These are phyloP conservation scores for Maconellicoccus hirsutus DNA, from an alignment of 1,140 invertebrate genomes.

Conservation along the genomic window DNA sequence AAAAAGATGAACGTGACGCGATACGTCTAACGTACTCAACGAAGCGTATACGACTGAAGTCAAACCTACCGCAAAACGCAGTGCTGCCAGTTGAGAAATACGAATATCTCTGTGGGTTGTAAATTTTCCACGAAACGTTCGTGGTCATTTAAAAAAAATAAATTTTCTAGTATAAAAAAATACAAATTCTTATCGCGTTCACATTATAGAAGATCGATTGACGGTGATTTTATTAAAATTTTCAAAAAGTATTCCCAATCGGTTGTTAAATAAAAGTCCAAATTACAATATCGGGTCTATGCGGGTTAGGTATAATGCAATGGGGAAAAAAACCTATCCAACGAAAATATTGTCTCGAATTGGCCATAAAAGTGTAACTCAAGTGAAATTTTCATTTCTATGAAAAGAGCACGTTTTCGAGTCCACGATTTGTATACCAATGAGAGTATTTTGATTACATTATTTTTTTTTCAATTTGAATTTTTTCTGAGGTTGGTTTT, in stretches of 20 bases:
- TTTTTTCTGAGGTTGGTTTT: background rate
- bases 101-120: too few relatives aligned
- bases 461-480: background rate
- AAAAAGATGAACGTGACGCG: too few relatives aligned
- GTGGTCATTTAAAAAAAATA: too few relatives aligned
- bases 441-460: conserved; percentile 9
- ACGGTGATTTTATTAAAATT: background rate
- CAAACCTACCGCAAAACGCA: too few relatives aligned
- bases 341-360: background rate
- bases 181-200: too few relatives aligned
- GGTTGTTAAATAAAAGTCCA: background rate
- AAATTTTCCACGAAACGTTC: too few relatives aligned
- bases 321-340: background rate
- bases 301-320: background rate
- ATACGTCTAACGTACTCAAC: too few relatives aligned
- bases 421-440: background rate
- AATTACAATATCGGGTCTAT: background rate
- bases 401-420: background rate
- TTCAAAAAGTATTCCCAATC: background rate
- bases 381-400: background rate
- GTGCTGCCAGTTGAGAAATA: too few relatives aligned
- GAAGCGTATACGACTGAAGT: too few relatives aligned
- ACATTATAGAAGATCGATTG: background rate
- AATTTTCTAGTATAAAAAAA: too few relatives aligned
- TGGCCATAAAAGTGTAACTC: background rate